phyloP scores from a whole-genome alignment of 1,140 invertebrate genomes.

The Radopholus similis region DNA sequence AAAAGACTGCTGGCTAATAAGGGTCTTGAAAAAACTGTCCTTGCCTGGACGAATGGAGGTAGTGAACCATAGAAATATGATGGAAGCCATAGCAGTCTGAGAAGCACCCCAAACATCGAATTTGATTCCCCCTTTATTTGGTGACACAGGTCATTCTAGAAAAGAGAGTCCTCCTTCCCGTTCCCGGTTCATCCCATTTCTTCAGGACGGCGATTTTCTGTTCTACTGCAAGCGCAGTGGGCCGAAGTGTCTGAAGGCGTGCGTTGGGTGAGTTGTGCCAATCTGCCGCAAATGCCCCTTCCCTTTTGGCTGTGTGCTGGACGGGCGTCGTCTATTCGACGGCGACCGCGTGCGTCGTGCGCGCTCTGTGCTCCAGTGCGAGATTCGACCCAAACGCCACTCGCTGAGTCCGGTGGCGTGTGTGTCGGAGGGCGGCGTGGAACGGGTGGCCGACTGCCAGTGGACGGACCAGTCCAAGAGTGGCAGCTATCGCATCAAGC shows the following conservation, averaged over 20 bases:
- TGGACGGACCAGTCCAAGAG: conserved; percentile 19
- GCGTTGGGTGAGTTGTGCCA: conserved; percentile 10
- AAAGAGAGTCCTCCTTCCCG: too few relatives aligned
- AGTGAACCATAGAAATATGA: too few relatives aligned
- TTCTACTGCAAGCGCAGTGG: conserved; percentile 27
- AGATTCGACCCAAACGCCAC: conserved; percentile 23
- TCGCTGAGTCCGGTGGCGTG: conserved; percentile 21
- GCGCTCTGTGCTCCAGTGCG: conserved; percentile 25
- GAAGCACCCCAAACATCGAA: conserved; percentile 2
- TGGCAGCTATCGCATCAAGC: conserved; percentile 9
- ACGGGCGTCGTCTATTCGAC: conserved; percentile 15
- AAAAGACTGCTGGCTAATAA: too few relatives aligned
- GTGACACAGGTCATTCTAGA: too few relatives aligned
- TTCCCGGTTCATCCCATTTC: not conserved
- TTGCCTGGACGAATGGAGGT: too few relatives aligned
- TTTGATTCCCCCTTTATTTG: not conserved
- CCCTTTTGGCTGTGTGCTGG: not conserved
- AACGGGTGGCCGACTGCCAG: conserved; percentile 18
- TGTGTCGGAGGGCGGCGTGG: conserved; percentile 16
- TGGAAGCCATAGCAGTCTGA: too few relatives aligned
- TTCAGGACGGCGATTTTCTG: conserved; percentile 30
- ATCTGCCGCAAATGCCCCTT: not conserved
- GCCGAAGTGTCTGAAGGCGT: conserved; percentile 16
- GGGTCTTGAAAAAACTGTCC: too few relatives aligned
- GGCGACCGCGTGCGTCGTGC: conserved; percentile 19